Conservation (phyloP, 2,113 vertebrate species). For the Bubo bubo region DNA sequence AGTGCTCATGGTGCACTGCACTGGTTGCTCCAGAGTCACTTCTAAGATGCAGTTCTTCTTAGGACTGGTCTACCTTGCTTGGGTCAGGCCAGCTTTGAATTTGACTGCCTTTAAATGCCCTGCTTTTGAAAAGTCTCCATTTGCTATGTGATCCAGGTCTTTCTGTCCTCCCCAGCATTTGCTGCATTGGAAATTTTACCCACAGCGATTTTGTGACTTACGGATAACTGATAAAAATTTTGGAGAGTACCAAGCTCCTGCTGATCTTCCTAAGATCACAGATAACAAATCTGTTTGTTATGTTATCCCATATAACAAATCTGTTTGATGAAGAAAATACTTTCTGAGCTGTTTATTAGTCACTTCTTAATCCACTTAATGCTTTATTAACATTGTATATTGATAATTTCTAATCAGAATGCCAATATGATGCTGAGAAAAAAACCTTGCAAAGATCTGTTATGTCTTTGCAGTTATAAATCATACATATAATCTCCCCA, state of each 20-base stretch:
- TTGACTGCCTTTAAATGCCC: background rate
- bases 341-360: background rate
- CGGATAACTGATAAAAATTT: background rate
- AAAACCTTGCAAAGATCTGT: background rate
- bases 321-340: background rate
- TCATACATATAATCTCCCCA: background rate
- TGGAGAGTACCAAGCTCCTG: background rate
- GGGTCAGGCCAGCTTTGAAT: background rate
- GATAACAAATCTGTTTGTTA: background rate
- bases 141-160: background rate
- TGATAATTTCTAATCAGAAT: slow-evolving; percentile 8
- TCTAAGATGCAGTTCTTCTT: background rate
- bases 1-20: background rate
- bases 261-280: background rate
- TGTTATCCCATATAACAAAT: background rate
- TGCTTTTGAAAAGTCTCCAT: background rate
- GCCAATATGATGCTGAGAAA: background rate
- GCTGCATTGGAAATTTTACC: background rate
- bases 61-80: background rate
- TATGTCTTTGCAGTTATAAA: background rate
- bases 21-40: background rate
- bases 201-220: background rate
- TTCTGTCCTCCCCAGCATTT: background rate
- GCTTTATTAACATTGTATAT: background rate
- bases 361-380: background rate